A percentile compares a stretch with the other conserved stretches of the same genome.
Evolutionary conservation across 2,888 invertebrate genomes (phyloP).

Genomic region (Hyposoter didymator): DNA sequence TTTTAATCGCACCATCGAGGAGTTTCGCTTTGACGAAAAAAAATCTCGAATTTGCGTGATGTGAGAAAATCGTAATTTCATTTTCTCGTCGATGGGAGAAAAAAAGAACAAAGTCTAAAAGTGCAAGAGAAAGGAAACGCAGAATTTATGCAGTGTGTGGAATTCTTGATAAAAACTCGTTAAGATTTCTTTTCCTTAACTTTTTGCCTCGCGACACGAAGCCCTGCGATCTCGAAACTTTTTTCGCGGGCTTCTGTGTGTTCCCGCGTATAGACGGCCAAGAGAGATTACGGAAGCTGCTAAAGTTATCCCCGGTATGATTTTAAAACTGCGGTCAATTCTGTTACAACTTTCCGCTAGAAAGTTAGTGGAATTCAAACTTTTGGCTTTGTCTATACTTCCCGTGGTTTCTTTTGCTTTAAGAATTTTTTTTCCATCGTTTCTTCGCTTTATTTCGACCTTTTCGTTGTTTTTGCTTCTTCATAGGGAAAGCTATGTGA

Average conservation of each 20-base stretch:
- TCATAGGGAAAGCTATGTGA: too few species aligned
- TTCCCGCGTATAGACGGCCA: not conserved
- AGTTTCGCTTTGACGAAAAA: not conserved
- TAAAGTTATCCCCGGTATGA: constrained; percentile 4
- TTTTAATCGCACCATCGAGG: not conserved
- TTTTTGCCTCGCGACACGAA: not conserved
- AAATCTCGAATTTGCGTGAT: not conserved
- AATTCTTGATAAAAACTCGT: constrained; percentile 20
- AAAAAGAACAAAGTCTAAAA: not conserved
- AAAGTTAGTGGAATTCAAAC: constrained; percentile 13
- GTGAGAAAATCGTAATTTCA: not conserved
- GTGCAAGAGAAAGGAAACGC: not conserved
- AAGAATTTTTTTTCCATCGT: not conserved
- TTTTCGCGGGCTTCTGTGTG: constrained; percentile 11
- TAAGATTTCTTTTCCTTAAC: not conserved
- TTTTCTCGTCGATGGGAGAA: not conserved
- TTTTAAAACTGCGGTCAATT: constrained; percentile 45
- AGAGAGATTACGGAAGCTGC: constrained; percentile 2
- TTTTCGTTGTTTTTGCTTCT: not conserved
- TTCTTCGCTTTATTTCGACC: not conserved
- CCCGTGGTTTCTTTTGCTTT: not conserved
- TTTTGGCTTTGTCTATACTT: constrained; percentile 1
- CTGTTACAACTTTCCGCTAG: constrained; percentile 38
- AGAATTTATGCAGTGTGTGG: constrained; percentile 23
- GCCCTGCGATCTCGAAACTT: not conserved